Percentiles rank a stretch among this genome's conserved stretches.
These are phyloP conservation scores for Eristalis pertinax DNA, from an alignment of 2,888 invertebrate species.

Conservation along the genomic window DNA sequence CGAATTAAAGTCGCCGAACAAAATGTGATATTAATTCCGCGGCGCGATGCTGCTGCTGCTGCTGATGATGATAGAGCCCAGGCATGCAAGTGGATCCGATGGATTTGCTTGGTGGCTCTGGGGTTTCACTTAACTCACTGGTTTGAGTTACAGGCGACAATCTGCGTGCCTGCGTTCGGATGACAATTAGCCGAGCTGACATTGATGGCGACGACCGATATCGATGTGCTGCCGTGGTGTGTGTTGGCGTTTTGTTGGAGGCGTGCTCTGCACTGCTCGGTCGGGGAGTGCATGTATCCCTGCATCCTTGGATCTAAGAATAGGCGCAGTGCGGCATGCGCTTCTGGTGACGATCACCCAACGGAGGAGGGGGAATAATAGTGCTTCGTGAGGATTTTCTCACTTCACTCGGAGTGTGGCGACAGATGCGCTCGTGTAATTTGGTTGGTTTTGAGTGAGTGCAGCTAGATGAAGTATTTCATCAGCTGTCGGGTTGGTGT, in stretches of 20 bases:
- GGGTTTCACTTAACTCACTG: slow-evolving; percentile 49
- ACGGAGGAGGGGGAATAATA: background rate
- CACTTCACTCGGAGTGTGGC: background rate
- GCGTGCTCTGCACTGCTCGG: slow-evolving; percentile 19
- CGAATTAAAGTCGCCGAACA: slow-evolving; percentile 56
- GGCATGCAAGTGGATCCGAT: slow-evolving; percentile 41
- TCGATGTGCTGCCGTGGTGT: slow-evolving; percentile 29
- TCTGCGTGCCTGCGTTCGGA: slow-evolving; percentile 49
- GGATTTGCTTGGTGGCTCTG: slow-evolving; percentile 7
- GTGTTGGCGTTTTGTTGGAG: slow-evolving; percentile 28
- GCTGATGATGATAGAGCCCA: background rate
- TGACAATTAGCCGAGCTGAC: slow-evolving; percentile 63
- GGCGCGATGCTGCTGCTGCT: background rate
- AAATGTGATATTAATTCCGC: slow-evolving; percentile 57
- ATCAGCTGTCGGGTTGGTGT: background rate
- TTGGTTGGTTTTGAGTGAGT: background rate
- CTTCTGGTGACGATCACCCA: too few relatives aligned
- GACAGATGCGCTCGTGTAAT: background rate
- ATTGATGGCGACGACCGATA: slow-evolving; percentile 51
- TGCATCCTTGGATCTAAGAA: slow-evolving; percentile 22
- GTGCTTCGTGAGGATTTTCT: background rate
- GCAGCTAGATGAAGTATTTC: background rate
- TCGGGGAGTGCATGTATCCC: slow-evolving; percentile 8
- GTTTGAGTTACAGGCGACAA: slow-evolving; percentile 52
- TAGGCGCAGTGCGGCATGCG: slow-evolving; percentile 6